Base-by-base conservation (phyloP, 2,888 invertebrate genomes). In the Brachynemurus nebulosus region DNA sequence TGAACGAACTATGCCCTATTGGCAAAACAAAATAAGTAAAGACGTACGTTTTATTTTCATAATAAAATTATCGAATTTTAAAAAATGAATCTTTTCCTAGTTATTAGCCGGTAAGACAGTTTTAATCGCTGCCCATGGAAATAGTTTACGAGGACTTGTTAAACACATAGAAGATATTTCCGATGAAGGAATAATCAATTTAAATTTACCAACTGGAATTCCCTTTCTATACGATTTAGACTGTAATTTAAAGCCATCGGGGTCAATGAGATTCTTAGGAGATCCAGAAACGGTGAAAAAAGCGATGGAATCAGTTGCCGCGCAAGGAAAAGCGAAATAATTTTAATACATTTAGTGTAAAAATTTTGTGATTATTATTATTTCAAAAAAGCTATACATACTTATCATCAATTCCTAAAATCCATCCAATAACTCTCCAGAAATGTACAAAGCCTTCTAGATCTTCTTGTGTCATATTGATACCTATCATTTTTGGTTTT, bases 121-220 rank as follows among this genome's bases (percentile, higher is more conserved):
- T 42, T 72, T 90, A 40, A 81, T 90, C 54, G 86, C 84, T 21
- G 86, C 88, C 18, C 90, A 90, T 58, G 89, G 89, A 38, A 89
- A 89, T 62, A 86, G 86, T 57, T 72, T 88, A 30, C 69, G 89
- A 55, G 88, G 86, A 47, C 81, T 90, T 52, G 83, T 89, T 1
- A 89, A 89, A 63, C 81, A 86, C 66, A 74, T 90, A 58, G 86
- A 89, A 62, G 68, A 68, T 47, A 59, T 77, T 58, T 64, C 65
- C 37, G 72, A 76, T 49, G 71, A 72, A 11, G 66, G 66, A 47
- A 76, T 77, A 41, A 72, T 74, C 72, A 63, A 62, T 16, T 58
- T 77, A 8, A 76, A 77, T 58, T 59, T 78, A 25, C 77, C 76
- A 7, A 76, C 76, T 47, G 77, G 76, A 43, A 76, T 77, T 53